phyloP scores from a whole-genome alignment of 2,113 vertebrate genomes.

The Phodopus roborovskii region DNA sequence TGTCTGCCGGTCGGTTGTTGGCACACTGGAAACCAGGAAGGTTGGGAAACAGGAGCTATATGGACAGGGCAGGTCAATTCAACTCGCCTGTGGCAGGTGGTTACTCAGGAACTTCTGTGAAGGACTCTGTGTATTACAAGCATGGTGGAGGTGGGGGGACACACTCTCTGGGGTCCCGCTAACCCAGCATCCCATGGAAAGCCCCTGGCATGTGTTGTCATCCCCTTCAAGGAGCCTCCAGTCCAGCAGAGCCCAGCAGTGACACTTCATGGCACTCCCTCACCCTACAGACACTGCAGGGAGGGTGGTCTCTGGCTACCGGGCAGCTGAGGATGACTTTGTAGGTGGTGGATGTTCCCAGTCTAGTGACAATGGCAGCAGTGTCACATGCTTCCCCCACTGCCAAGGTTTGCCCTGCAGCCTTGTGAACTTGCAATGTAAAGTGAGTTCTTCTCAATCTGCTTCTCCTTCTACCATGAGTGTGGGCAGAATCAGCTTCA shows the following conservation, averaged over 20 bases:
- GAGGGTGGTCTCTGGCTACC: not conserved
- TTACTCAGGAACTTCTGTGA: not conserved
- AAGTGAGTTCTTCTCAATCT: not conserved
- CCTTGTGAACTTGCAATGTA: not conserved
- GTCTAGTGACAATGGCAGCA: not conserved
- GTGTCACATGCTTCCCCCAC: not conserved
- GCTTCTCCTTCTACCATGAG: not conserved
- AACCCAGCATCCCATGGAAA: not conserved
- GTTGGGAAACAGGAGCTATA: not conserved
- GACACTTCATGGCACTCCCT: not conserved
- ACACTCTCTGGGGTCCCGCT: not conserved
- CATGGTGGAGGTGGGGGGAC: not conserved
- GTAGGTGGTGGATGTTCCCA: not conserved
- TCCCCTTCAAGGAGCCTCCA: not conserved
- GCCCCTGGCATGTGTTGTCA: not conserved
- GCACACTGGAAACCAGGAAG: not conserved
- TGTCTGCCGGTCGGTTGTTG: not conserved
- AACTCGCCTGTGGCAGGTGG: not conserved
- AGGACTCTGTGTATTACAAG: not conserved
- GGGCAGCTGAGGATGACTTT: not conserved
- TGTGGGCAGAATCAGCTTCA: not conserved
- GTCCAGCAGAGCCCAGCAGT: not conserved
- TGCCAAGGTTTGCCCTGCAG: not conserved
- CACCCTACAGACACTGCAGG: not conserved
- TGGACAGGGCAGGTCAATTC: not conserved